Percentiles rank a stretch among this genome's conserved stretches.
These are phyloP conservation scores for Urophycis tenuis DNA, from an alignment of 2,797 vertebrate genomes.

Conservation along the genomic window DNA sequence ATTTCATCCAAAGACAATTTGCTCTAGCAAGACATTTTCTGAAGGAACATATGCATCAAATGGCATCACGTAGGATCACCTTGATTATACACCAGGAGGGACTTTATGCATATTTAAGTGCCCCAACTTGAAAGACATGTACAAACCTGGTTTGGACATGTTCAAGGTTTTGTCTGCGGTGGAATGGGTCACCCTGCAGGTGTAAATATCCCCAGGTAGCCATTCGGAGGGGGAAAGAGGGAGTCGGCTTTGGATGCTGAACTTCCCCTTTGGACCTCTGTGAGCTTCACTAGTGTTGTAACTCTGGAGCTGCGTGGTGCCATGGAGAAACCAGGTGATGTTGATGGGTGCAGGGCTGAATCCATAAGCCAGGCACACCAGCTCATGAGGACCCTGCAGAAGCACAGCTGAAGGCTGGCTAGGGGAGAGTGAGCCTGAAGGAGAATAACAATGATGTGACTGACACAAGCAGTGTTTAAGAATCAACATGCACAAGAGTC, in stretches of 20 bases:
- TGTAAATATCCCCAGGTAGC: conserved; percentile 46
- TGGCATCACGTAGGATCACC: neutral
- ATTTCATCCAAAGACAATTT: neutral
- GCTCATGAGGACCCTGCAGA: conserved; percentile 46
- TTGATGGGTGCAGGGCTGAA: conserved; percentile 64
- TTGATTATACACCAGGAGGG: neutral
- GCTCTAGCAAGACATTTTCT: neutral
- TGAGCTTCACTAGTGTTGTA: conserved; percentile 40
- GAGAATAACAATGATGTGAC: neutral
- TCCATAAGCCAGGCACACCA: conserved; percentile 62
- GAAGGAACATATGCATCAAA: neutral
- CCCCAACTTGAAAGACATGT: neutral
- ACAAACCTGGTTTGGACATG: conserved; percentile 47
- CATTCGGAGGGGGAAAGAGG: conserved; percentile 32
- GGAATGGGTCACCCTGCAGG: conserved; percentile 56
- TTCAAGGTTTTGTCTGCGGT: conserved; percentile 37
- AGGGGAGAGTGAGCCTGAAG: conserved; percentile 40
- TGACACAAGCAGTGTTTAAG: neutral
- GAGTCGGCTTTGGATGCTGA: conserved; percentile 57
- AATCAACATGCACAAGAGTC: neutral
- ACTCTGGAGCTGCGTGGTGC: conserved; percentile 2
- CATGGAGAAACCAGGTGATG: conserved; percentile 59
- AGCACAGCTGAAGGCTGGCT: conserved; percentile 48
- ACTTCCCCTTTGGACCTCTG: conserved; percentile 55
- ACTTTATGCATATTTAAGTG: neutral